Conservation (phyloP, 2,888 invertebrate genomes). For the Steinernema scapterisci region DNA sequence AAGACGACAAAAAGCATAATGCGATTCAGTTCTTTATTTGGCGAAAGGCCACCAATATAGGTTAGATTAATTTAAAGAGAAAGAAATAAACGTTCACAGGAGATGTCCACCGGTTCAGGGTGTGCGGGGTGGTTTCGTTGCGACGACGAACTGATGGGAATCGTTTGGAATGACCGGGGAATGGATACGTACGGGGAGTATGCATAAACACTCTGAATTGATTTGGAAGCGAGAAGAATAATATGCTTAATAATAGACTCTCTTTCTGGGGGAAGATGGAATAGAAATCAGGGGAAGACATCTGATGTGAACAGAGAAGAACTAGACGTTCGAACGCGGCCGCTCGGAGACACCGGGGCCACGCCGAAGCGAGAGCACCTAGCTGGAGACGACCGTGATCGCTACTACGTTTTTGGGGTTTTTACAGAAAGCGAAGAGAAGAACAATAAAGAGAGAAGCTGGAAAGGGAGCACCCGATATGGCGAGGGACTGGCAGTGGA, state of each 20-base stretch:
- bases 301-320: conserved; percentile 19
- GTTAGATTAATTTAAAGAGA: conserved; percentile 22
- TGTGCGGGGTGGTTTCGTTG: conserved; percentile 4
- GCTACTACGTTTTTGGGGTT: conserved; percentile 26
- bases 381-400: not conserved
- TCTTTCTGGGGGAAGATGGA: not conserved
- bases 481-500: conserved; percentile 29
- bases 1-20: not conserved
- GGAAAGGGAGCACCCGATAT: conserved; percentile 31
- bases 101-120: conserved; percentile 12
- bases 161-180: not conserved
- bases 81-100: not conserved
- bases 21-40: conserved; percentile 21
- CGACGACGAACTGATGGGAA: not conserved
- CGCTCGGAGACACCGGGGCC: not conserved
- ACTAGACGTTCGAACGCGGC: conserved; percentile 26
- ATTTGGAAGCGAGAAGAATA: not conserved
- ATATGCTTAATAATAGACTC: not conserved
- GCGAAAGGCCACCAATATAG: conserved; percentile 26
- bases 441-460: conserved; percentile 24
- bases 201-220: not conserved
- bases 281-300: conserved; percentile 15
- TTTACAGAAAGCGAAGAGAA: conserved; percentile 16
- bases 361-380: not conserved
- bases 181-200: not conserved